These are phyloP conservation scores for Orbicella faveolata DNA, from an alignment of 64 coral and sea anemone genomes.

Conservation along the genomic window DNA sequence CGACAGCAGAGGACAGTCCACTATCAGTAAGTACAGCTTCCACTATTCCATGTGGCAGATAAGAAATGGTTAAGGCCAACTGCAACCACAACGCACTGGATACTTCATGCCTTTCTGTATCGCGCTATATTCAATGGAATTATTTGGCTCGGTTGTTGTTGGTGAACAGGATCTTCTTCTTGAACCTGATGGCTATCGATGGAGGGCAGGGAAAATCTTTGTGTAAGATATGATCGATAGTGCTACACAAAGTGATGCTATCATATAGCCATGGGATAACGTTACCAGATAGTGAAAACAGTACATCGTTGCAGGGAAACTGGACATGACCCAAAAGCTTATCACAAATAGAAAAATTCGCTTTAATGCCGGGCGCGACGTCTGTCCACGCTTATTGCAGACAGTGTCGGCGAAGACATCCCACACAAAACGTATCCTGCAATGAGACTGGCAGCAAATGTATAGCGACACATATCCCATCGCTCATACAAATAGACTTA, in stretches of 20 bases:
- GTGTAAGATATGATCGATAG: not conserved
- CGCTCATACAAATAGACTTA: not conserved
- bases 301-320: not conserved
- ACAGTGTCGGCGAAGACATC: not conserved
- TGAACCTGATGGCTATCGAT: not conserved
- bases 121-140: not conserved
- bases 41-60: not conserved
- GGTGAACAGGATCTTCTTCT: too few relatives aligned
- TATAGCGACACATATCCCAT: not conserved
- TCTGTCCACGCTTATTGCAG: constrained; percentile 26
- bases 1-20: not conserved
- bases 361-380: not conserved
- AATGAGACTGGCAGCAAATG: not conserved
- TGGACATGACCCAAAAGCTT: not conserved
- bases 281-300: not conserved
- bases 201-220: not conserved
- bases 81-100: not conserved
- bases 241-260: not conserved
- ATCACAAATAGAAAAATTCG: not conserved
- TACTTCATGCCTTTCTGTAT: not conserved
- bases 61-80: not conserved
- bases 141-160: not conserved
- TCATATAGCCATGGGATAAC: not conserved
- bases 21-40: not conserved
- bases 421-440: not conserved